Evolutionary conservation across 2,888 invertebrate genomes (phyloP), one percentile per base, ranked within the genome.

Genomic region (Coremacera marginata): DNA sequence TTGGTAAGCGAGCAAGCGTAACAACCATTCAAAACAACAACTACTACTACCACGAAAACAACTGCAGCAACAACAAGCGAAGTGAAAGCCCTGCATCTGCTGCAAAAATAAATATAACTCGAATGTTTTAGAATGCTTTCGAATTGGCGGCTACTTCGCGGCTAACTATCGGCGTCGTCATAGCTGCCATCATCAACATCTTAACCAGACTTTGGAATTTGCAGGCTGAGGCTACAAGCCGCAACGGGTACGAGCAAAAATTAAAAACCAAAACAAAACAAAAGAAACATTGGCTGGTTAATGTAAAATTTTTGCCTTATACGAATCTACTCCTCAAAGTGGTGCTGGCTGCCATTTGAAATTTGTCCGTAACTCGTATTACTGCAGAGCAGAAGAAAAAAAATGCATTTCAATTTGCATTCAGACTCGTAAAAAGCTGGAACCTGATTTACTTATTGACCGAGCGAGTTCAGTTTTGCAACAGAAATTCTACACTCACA

Each of bases 401-500:
- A 57, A 19, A 19, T 14, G 11, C 27, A 73, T 73, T 73, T 63
- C 73, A 73, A 73, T 52, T 73, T 72, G 49, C 62, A 72, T 62
- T 72, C 49, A 49, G 22, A 44, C 8, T 44, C 62, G 49, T 60
- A 62, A 19, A 44, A 31, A 62, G 52, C 52, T 25, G 63, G 37
- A 65, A 73, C 63, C 73, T 65, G 52, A 73, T 65, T 73, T 65
- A 65, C 19, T n/a, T 73, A 65, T 51, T 44, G 63, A 27, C 55
- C 31, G 27, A 68, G 49, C 25, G 68, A 27, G 68, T 51, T 68
- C 49, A 22, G 52, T 25, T 49, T 49, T 51, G 68, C 68, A 68
- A 68, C 49, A 68, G 25, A 52, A 51, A 68, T 68, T 51, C 68
- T 68, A 68, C 68, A 68, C 68, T 49, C 27, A 25, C 51, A 68